phyloP scores from a whole-genome alignment of 2,797 vertebrate genomes.

The Anguilla obscura region DNA sequence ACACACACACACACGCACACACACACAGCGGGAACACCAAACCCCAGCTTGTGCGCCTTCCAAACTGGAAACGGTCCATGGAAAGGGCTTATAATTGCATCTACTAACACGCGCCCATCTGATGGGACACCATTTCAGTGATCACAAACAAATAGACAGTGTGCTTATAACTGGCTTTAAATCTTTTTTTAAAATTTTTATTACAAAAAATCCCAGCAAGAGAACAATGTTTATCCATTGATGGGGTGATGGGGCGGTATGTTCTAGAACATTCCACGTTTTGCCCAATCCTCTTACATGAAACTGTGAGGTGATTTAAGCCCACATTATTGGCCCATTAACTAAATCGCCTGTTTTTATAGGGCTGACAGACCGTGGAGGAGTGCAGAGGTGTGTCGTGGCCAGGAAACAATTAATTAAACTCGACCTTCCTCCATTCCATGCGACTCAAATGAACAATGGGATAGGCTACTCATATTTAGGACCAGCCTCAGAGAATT shows the following conservation, averaged over 20 bases:
- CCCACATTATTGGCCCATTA: neutral
- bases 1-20: too few relatives aligned
- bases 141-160: neutral
- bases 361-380: too few relatives aligned
- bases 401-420: too few relatives aligned
- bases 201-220: neutral
- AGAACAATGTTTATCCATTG: neutral
- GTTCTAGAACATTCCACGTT: neutral
- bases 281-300: neutral
- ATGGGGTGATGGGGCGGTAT: neutral
- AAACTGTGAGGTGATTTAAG: neutral
- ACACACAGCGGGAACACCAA: neutral
- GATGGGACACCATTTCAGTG: neutral
- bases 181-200: neutral
- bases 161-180: neutral
- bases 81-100: neutral
- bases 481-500: too few relatives aligned
- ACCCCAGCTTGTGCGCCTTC: neutral
- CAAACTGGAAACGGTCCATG: neutral
- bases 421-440: too few relatives aligned
- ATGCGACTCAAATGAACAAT: too few relatives aligned
- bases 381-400: too few relatives aligned
- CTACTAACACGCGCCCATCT: neutral
- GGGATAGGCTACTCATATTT: too few relatives aligned
- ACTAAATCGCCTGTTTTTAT: too few relatives aligned